A percentile compares a stretch with the other conserved stretches of the same genome.
Conservation (phyloP, 2,797 vertebrate genomes). For the Remorina albescens region DNA sequence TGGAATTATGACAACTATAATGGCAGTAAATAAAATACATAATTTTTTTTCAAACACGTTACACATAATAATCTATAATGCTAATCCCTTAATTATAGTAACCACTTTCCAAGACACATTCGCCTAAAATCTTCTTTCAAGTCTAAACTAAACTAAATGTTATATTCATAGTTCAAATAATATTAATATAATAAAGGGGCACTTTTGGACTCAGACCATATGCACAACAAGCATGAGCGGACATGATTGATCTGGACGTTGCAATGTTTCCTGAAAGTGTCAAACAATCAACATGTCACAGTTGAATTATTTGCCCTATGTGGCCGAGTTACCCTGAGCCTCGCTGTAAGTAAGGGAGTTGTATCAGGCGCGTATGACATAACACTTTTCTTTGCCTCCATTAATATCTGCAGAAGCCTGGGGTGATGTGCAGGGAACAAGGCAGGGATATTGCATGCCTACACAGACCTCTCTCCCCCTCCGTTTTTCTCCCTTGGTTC, state of each 20-base stretch:
- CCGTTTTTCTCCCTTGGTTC: slow-evolving; percentile 36
- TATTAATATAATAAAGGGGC: slow-evolving; percentile 6
- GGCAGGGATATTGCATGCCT: slow-evolving; percentile 59
- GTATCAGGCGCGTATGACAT: slow-evolving; percentile 43
- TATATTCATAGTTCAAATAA: too few relatives aligned
- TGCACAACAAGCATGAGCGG: slow-evolving; percentile 26
- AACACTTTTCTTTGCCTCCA: slow-evolving; percentile 65
- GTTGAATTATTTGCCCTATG: slow-evolving; percentile 12
- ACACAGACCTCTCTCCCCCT: slow-evolving; percentile 48
- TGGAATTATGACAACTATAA: too few relatives aligned
- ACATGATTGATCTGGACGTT: slow-evolving; percentile 29
- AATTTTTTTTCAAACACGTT: too few relatives aligned
- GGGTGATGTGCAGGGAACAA: slow-evolving; percentile 48
- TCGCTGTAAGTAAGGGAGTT: slow-evolving; percentile 21
- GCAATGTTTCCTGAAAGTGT: slow-evolving; percentile 26
- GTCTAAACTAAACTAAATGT: too few relatives aligned
- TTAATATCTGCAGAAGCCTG: slow-evolving; percentile 68
- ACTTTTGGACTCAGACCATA: slow-evolving; percentile 20
- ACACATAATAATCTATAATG: too few relatives aligned
- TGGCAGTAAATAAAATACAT: too few relatives aligned
- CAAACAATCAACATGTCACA: slow-evolving; percentile 23
- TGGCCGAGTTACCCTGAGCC: slow-evolving; percentile 12
- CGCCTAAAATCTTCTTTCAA: too few relatives aligned
- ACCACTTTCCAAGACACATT: too few relatives aligned
- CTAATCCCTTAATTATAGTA: too few relatives aligned